Conservation (phyloP, 2,797 vertebrate genomes). For the Syngnathus rostellatus region DNA sequence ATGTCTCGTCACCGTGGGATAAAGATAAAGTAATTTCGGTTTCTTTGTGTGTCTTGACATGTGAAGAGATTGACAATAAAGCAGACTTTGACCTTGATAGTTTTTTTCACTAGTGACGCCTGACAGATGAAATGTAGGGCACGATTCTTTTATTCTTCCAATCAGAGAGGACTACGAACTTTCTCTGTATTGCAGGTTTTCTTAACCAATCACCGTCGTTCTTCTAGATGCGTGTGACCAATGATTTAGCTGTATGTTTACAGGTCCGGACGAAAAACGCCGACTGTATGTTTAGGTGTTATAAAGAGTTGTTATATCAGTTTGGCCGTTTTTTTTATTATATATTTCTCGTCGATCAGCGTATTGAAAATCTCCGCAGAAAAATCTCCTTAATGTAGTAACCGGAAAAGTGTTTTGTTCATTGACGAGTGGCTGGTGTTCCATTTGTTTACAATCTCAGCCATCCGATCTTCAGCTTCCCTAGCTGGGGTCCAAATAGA, state of each 20-base stretch:
- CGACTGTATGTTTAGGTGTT: conserved; percentile 17
- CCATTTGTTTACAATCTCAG: background rate
- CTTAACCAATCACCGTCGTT: conserved; percentile 49
- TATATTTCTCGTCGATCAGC: background rate
- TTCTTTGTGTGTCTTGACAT: no score
- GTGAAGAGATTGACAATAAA: no score
- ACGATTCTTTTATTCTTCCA: conserved; percentile 24
- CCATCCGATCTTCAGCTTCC: conserved; percentile 11
- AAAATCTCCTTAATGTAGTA: background rate
- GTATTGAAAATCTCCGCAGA: background rate
- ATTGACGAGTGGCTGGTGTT: background rate
- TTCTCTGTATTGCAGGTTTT: conserved; percentile 32
- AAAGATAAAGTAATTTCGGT: no score
- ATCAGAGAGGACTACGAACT: conserved; percentile 58
- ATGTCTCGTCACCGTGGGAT: no score
- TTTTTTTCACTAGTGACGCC: background rate
- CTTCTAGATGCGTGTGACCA: conserved; percentile 34
- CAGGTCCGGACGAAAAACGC: conserved; percentile 27
- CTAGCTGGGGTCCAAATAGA: conserved; percentile 22
- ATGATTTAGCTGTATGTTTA: conserved; percentile 34
- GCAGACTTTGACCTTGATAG: no score
- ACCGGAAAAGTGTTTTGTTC: background rate
- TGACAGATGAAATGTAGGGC: background rate
- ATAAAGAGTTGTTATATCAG: background rate
- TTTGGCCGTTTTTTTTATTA: background rate